Conservation (phyloP, 2,888 invertebrate genomes). For the Oxyscelio sp. region DNA sequence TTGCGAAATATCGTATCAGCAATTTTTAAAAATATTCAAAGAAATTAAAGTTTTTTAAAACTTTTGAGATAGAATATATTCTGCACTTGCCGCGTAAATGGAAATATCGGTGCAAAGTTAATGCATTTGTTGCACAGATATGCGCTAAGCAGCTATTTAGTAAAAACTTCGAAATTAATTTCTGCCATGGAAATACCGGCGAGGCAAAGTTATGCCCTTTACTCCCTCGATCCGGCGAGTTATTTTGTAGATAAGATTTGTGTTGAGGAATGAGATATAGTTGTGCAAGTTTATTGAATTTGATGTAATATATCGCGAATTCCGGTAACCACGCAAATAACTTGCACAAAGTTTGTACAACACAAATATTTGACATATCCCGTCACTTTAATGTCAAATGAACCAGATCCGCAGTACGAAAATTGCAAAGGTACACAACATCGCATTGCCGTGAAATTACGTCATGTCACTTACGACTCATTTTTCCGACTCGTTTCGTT, state of each 20-base stretch:
- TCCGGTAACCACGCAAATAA: constrained; percentile 47
- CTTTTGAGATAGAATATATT: too few relatives aligned
- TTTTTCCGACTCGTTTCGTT: constrained; percentile 46
- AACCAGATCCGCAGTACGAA: constrained; percentile 60
- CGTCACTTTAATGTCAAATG: constrained; percentile 66
- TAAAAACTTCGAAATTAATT: constrained; percentile 7
- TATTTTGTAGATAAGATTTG: constrained; percentile 47
- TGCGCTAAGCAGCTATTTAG: background rate
- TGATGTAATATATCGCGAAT: constrained; percentile 50
- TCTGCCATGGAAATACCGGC: background rate
- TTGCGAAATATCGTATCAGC: too few relatives aligned
- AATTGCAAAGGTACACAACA: constrained; percentile 63
- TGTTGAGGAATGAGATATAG: constrained; percentile 43
- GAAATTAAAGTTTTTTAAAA: too few relatives aligned
- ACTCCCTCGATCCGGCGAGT: constrained; percentile 14
- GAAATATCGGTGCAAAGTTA: too few relatives aligned
- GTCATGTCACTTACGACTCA: constrained; percentile 43
- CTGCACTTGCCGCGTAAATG: too few relatives aligned
- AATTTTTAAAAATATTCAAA: too few relatives aligned
- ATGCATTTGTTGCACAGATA: too few relatives aligned
- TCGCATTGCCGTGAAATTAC: constrained; percentile 50
- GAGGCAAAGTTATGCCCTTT: constrained; percentile 18
- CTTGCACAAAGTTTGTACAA: constrained; percentile 57
- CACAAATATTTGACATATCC: constrained; percentile 66
- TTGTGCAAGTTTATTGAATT: constrained; percentile 59